These are phyloP conservation scores for Schlechtendalia chinensis DNA, from an alignment of 1,140 invertebrate genomes.

Conservation along the genomic window DNA sequence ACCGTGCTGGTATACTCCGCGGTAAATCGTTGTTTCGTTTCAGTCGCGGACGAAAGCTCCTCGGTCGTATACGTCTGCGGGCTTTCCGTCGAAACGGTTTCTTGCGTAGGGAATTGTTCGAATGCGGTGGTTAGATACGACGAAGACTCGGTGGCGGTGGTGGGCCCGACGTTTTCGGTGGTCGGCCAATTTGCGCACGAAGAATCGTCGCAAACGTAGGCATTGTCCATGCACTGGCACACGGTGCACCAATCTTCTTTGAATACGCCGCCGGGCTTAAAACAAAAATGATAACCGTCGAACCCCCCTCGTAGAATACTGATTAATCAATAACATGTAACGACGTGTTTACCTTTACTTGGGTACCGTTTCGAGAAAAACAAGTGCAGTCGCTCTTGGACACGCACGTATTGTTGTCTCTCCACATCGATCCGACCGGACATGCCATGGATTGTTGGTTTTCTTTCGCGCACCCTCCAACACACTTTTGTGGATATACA, in stretches of 20 bases:
- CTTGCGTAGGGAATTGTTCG: constrained; percentile 26
- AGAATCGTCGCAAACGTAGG: constrained; percentile 65
- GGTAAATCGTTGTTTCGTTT: neutral
- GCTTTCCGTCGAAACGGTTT: neutral
- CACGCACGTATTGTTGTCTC: constrained; percentile 70
- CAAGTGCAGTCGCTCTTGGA: constrained; percentile 69
- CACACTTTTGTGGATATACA: constrained; percentile 47
- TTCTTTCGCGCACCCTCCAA: constrained; percentile 53
- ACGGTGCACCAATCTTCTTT: constrained; percentile 64
- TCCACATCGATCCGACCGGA: constrained; percentile 60
- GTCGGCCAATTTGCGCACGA: constrained; percentile 55
- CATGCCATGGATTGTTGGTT: constrained; percentile 54
- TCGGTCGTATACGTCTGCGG: neutral
- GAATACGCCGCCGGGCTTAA: constrained; percentile 62
- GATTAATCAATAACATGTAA: constrained; percentile 51
- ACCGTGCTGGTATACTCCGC: neutral
- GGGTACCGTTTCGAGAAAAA: constrained; percentile 61
- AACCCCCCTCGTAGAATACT: too few relatives aligned
- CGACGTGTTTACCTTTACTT: constrained; percentile 60
- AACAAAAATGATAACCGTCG: constrained; percentile 49
- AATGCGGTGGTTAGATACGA: neutral
- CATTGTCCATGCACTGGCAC: constrained; percentile 76
- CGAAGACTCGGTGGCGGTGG: constrained; percentile 27
- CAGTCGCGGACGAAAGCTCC: neutral
- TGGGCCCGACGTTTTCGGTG: constrained; percentile 21